Base-by-base conservation (phyloP, 2,888 invertebrate genomes). In the Azorinus chamasolen region DNA sequence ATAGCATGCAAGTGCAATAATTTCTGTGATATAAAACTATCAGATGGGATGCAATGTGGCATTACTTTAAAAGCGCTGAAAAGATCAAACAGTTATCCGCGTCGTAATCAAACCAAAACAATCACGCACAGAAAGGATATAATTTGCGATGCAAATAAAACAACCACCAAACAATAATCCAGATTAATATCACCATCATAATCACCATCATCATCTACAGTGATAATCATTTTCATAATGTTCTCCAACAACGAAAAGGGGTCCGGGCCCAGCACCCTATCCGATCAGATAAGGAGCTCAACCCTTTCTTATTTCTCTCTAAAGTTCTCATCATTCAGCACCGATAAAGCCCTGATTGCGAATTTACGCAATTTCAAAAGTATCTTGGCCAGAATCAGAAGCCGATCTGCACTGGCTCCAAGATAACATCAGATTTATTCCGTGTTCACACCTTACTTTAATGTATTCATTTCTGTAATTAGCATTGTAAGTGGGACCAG, bases 371-470 rank as follows among this genome's bases (percentile, higher is more conserved):
- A 70, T 70, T 54, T 76, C 76, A 70, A 76, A 69, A 50, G 63
- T 48, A 58, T 43, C 37, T 22, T 18, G 45, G 24, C 57, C 50
- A 54, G 46, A 57, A 54, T 50, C 53, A 18, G 27, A 54, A 32
- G 5, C 32, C 32, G 32, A 32, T 32, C 32, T 10, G 32, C 32
- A 10, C 10, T 32, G 32, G 32, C 32, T 32, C 32, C 32, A 41
- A 37, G 79, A 79, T 79, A 79, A 12, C 18, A 79, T 79, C 73
- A 45, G 57, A 66, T 58, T 66, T 65, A 62, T 70, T 66, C 73
- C 12, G 61, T 70, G 69, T 79, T 79, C 79, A 58, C 79, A 79
- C 79, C 79, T 74, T 70, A 25, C 6, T 57, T 53, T 53, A 65
- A 65, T 76, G 62, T 65, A 51, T 20, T 59, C 76, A 51, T 51